Conservation (phyloP, 2,113 vertebrate genomes). For the Noturus placidus region DNA sequence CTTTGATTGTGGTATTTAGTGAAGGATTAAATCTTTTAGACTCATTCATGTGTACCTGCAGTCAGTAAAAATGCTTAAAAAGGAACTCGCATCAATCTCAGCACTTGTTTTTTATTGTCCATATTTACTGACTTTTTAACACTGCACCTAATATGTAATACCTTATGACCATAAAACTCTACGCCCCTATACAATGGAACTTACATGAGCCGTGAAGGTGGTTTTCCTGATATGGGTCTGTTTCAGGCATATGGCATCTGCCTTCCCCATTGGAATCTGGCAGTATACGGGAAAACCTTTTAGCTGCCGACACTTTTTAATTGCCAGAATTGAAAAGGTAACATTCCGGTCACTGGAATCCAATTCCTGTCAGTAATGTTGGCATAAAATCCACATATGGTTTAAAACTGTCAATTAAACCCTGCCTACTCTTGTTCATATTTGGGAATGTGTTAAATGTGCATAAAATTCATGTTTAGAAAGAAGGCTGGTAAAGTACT, state of each 20-base stretch:
- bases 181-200: neutral
- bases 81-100: neutral
- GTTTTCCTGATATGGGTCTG: constrained; percentile 32
- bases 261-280: constrained; percentile 54
- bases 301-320: constrained; percentile 40
- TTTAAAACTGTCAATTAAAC: neutral
- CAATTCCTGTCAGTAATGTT: constrained; percentile 21
- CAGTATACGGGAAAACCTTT: constrained; percentile 40
- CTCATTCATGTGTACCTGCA: neutral
- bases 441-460: neutral
- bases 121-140: neutral
- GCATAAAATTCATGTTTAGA: constrained; percentile 15
- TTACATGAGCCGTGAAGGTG: constrained; percentile 26
- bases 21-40: neutral
- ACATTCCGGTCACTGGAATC: constrained; percentile 49
- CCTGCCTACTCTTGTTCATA: neutral
- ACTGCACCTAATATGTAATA: neutral
- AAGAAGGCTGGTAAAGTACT: neutral
- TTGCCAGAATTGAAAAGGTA: constrained; percentile 50
- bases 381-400: neutral
- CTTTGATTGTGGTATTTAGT: neutral
- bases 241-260: constrained; percentile 49
- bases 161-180: neutral
- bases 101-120: neutral
- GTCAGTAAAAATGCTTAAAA: too few species aligned